Percentiles rank a stretch among this genome's conserved stretches.
Conservation (phyloP, 53 echinoderm and acorn worm species). For the Henricia sp. region DNA sequence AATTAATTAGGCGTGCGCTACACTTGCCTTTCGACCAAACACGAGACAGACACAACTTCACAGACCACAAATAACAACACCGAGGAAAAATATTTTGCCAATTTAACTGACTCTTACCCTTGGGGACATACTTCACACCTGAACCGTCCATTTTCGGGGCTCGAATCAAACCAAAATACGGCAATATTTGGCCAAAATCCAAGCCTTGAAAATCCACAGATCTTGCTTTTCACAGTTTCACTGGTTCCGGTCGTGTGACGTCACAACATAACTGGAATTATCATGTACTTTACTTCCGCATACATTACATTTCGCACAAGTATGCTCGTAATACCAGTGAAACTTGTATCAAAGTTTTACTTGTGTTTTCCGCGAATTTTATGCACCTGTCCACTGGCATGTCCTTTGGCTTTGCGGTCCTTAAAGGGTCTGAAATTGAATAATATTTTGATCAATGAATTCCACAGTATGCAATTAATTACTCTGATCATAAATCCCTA, state of each 20-base stretch:
- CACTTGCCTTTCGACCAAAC: neutral
- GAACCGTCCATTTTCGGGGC: conserved; percentile 31
- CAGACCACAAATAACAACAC: conserved; percentile 36
- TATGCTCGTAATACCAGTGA: conserved; percentile 41
- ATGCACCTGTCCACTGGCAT: too few species aligned
- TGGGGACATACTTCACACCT: conserved; percentile 29
- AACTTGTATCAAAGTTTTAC: conserved; percentile 6
- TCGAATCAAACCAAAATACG: neutral
- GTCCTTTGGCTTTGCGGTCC: too few species aligned
- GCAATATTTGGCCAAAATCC: neutral
- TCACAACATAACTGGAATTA: conserved; percentile 13
- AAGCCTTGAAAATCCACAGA: neutral
- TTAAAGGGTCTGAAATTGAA: too few species aligned
- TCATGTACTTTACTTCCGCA: conserved; percentile 11
- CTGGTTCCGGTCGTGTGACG: conserved; percentile 52
- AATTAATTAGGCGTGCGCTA: conserved; percentile 39
- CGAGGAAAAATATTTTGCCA: neutral
- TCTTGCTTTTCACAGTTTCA: neutral
- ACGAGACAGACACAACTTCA: conserved; percentile 4
- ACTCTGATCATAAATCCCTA: too few species aligned
- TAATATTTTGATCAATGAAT: too few species aligned
- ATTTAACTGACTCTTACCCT: conserved; percentile 23
- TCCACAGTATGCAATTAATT: too few species aligned
- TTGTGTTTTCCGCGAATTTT: too few species aligned
- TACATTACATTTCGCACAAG: neutral